phyloP scores from a whole-genome alignment of 2,113 vertebrate species.

The Fulmarus glacialis region DNA sequence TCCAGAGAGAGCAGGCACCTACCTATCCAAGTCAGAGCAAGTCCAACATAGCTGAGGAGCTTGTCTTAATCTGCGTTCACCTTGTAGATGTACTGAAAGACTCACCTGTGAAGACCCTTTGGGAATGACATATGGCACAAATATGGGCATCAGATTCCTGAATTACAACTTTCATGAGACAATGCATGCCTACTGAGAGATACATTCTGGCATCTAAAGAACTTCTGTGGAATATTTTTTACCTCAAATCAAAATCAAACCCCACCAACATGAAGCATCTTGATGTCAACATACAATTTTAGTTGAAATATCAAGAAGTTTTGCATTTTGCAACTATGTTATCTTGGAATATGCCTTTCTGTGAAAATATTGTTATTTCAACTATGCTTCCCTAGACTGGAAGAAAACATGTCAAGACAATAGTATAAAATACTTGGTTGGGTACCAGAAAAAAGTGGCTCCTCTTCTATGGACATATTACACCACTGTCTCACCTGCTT shows the following conservation, averaged over 20 bases:
- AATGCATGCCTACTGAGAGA: not conserved
- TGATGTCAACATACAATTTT: not conserved
- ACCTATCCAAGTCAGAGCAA: not conserved
- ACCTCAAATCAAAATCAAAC: not conserved
- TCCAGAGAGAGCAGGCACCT: not conserved
- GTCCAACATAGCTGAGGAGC: not conserved
- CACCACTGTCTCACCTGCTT: constrained; percentile 71
- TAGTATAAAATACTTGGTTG: not conserved
- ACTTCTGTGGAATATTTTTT: not conserved
- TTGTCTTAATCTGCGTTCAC: not conserved
- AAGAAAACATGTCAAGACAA: not conserved
- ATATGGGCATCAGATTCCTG: not conserved
- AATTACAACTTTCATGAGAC: not conserved
- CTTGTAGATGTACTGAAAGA: not conserved
- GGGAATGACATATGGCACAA: not conserved
- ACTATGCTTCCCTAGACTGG: not conserved
- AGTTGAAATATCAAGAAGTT: not conserved
- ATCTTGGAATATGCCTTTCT: not conserved
- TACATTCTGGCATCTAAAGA: not conserved
- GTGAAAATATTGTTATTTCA: not conserved
- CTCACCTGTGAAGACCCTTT: not conserved
- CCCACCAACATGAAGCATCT: not conserved
- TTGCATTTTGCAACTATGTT: not conserved
- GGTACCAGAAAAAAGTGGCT: not conserved
- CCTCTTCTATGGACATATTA: not conserved